Conservation (phyloP, 1,140 invertebrate species). For the Lordiphosa clarofinis region DNA sequence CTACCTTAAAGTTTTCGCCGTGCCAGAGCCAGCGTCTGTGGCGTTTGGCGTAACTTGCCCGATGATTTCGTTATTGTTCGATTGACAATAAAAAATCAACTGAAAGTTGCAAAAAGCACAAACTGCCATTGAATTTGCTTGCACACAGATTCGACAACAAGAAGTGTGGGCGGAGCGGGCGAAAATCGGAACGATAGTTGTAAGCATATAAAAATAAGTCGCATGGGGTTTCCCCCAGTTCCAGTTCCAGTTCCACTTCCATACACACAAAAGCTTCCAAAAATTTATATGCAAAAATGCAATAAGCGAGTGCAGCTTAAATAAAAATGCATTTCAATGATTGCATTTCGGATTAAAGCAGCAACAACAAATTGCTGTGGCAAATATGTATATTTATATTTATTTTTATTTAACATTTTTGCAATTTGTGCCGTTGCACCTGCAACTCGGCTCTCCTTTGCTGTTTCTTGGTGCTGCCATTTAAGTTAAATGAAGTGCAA, state of each 20-base stretch:
- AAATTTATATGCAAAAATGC: conserved; percentile 74
- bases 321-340: conserved; percentile 75
- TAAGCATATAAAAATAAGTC: conserved; percentile 72
- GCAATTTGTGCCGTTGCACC: background rate
- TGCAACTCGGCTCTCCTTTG: conserved; percentile 18
- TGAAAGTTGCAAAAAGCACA: conserved; percentile 73
- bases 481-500: conserved; percentile 73
- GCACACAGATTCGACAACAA: conserved; percentile 9
- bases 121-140: conserved; percentile 66
- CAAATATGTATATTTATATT: conserved; percentile 28
- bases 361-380: conserved; percentile 9
- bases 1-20: conserved; percentile 74
- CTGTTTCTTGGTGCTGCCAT: conserved; percentile 30
- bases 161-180: conserved; percentile 15
- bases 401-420: conserved; percentile 42
- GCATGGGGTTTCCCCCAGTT: conserved; percentile 23
- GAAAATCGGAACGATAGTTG: conserved; percentile 19
- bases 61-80: conserved; percentile 78
- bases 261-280: conserved; percentile 47
- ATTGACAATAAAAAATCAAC: conserved; percentile 78
- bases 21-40: conserved; percentile 39
- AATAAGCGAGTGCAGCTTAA: conserved; percentile 71
- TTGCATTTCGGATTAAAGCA: conserved; percentile 72
- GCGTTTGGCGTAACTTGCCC: conserved; percentile 74
- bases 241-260: too few relatives aligned